Percentiles rank a stretch among this genome's conserved stretches.
phyloP scores from a whole-genome alignment of 2,113 vertebrate genomes.

The Potamarius usumacintae region DNA sequence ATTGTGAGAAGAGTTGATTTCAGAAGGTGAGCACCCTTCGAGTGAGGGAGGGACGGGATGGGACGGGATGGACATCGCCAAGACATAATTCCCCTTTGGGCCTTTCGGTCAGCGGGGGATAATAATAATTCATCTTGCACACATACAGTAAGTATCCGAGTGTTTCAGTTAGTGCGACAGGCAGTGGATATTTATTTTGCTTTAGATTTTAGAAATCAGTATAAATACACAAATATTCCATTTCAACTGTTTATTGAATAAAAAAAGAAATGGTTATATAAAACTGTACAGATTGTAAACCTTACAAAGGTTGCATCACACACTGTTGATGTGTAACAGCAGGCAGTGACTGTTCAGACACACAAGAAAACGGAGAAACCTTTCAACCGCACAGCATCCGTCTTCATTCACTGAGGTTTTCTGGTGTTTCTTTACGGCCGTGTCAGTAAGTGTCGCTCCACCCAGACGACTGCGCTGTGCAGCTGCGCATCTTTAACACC shows the following conservation, averaged over 20 bases:
- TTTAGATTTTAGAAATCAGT: not conserved
- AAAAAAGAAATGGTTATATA: not conserved
- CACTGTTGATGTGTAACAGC: not conserved
- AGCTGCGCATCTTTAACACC: constrained; percentile 52
- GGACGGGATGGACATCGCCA: too few species aligned
- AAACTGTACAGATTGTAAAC: not conserved
- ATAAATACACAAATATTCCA: not conserved
- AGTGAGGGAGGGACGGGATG: too few species aligned
- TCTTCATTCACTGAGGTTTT: not conserved
- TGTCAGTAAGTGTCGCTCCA: constrained; percentile 63
- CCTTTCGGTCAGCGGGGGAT: too few species aligned
- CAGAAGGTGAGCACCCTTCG: too few species aligned
- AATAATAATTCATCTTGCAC: too few species aligned
- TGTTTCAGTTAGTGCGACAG: too few species aligned
- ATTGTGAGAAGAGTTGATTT: too few species aligned
- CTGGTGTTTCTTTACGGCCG: not conserved
- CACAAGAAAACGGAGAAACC: not conserved
- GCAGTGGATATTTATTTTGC: too few species aligned
- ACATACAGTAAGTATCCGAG: too few species aligned
- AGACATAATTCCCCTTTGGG: too few species aligned
- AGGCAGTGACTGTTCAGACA: not conserved
- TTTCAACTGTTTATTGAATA: not conserved
- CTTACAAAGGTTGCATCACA: not conserved
- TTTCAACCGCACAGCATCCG: not conserved
- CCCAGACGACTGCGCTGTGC: constrained; percentile 60